phyloP scores from a whole-genome alignment of 2,113 vertebrate species.

The Accipiter cooperii region DNA sequence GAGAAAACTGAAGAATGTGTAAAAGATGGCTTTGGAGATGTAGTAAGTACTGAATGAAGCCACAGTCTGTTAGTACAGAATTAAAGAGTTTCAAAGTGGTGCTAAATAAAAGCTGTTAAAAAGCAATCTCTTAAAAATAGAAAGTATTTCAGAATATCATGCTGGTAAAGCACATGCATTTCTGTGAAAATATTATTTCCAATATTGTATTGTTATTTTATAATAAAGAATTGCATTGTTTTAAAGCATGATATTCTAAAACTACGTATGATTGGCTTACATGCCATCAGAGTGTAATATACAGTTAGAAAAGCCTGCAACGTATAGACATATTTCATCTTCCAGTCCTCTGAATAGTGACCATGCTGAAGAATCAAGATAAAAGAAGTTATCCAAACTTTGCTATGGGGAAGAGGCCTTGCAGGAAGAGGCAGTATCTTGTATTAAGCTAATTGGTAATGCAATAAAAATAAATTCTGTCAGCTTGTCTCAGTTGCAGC shows the following conservation, averaged over 20 bases:
- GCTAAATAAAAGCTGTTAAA: background rate
- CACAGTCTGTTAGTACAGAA: background rate
- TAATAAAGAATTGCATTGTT: background rate
- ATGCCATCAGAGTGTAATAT: background rate
- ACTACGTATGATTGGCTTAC: background rate
- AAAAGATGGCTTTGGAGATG: background rate
- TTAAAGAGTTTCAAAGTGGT: background rate
- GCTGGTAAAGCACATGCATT: background rate
- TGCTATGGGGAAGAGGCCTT: background rate
- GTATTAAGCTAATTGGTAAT: background rate
- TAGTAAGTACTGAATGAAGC: background rate
- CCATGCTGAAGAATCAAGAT: background rate
- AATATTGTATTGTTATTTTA: background rate
- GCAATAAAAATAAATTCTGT: background rate
- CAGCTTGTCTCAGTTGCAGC: background rate
- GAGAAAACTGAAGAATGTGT: background rate
- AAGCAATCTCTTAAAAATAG: background rate
- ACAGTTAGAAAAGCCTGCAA: background rate
- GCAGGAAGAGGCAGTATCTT: background rate
- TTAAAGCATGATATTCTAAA: background rate
- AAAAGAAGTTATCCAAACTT: background rate
- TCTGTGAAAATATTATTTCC: background rate
- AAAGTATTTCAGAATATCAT: background rate
- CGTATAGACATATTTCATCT: background rate
- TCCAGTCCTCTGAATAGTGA: background rate